phyloP scores from a whole-genome alignment of 2,888 invertebrate genomes.

The Oscheius sp. region DNA sequence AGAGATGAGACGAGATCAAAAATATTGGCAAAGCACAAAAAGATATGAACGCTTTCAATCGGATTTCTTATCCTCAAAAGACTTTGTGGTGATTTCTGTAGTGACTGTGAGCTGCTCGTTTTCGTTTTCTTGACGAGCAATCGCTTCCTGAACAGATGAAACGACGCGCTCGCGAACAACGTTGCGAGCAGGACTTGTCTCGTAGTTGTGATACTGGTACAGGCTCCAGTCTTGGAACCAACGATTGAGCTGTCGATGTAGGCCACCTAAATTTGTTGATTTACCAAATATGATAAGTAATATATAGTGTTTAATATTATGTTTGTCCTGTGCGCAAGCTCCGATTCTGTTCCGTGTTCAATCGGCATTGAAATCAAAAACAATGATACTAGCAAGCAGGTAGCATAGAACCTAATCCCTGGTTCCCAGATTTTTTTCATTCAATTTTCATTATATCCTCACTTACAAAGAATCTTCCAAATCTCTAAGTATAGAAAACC shows the following conservation, averaged over 20 bases:
- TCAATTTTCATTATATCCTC: too few relatives aligned
- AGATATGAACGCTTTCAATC: background rate
- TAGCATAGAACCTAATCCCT: too few relatives aligned
- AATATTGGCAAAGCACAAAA: background rate
- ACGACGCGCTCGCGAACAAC: slow-evolving; percentile 8
- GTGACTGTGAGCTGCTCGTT: background rate
- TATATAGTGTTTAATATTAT: too few relatives aligned
- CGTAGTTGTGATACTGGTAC: slow-evolving; percentile 17
- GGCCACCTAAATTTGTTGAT: slow-evolving; percentile 1
- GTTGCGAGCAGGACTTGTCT: slow-evolving; percentile 11
- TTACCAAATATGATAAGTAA: too few relatives aligned
- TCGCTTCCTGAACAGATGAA: background rate
- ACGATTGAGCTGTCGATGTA: slow-evolving; percentile 17
- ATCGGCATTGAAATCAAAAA: too few relatives aligned
- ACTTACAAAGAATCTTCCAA: too few relatives aligned
- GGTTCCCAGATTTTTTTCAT: too few relatives aligned
- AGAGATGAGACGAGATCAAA: slow-evolving; percentile 1
- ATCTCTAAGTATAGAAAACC: background rate
- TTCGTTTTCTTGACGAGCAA: background rate
- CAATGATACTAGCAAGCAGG: too few relatives aligned
- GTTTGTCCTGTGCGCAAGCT: too few relatives aligned
- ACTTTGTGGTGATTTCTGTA: background rate
- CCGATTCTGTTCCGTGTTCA: too few relatives aligned
- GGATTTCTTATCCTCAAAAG: background rate
- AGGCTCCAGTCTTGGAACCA: slow-evolving; percentile 16